These are phyloP conservation scores for Oenanthe melanoleuca DNA, from an alignment of 2,113 vertebrate species.

Conservation along the genomic window DNA sequence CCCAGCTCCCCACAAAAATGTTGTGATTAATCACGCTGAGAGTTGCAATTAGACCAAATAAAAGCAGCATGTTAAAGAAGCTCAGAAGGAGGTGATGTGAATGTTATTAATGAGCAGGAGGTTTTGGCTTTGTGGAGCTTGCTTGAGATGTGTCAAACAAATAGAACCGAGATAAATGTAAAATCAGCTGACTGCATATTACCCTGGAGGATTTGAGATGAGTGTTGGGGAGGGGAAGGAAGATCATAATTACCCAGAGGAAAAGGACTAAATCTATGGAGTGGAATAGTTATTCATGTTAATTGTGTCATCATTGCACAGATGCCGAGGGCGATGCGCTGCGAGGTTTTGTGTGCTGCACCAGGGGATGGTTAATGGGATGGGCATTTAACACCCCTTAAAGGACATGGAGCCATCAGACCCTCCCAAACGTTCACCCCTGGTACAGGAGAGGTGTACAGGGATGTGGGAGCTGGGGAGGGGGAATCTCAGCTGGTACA, in stretches of 20 bases:
- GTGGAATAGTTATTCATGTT: constrained; percentile 34
- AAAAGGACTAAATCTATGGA: constrained; percentile 26
- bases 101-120: constrained; percentile 9
- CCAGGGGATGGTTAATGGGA: background rate
- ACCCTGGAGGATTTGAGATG: background rate
- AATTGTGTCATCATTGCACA: constrained; percentile 8
- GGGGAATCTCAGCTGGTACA: background rate
- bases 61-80: constrained; percentile 40
- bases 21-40: constrained; percentile 47
- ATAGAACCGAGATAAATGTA: background rate
- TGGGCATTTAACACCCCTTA: background rate
- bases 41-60: constrained; percentile 57
- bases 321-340: background rate
- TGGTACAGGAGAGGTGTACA: background rate
- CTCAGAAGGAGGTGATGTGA: constrained; percentile 11
- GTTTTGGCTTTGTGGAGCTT: background rate
- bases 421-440: background rate
- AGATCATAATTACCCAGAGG: constrained; percentile 42
- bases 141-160: constrained; percentile 38
- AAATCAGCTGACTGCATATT: constrained; percentile 21
- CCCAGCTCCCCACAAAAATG: constrained; percentile 21
- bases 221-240: constrained; percentile 8
- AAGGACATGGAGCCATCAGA: background rate
- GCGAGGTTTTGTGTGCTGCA: background rate
- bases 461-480: background rate